Base-by-base conservation (phyloP, 2,888 invertebrate species). In the Microctonus hyperodae region DNA sequence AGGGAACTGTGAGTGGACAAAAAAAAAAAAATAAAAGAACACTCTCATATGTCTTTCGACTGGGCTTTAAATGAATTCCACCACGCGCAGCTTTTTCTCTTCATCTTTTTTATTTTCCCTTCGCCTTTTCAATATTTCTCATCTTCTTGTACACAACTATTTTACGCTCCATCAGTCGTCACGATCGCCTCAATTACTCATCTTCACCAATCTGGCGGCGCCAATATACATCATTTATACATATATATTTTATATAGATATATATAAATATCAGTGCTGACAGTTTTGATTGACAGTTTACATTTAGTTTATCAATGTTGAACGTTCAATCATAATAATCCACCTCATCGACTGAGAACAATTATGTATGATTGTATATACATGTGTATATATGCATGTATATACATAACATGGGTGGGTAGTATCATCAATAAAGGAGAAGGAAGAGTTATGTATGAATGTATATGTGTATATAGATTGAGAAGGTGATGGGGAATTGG, bases 41-140 rank as follows among this genome's bases (percentile, higher is more conserved):
- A 28, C n/a, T 13, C 37, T n/a, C n/a, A 37, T n/a, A 37, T 37
- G 37, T 37, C 9, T 55, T n/a, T 28, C n/a, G n/a, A 37, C 4
- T n/a, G 37, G n/a, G 40, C 13, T 28, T 25, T 60, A 31, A 48
- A 60, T 48, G 59, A 60, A 60, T 48, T 60, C 28, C 10, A 60
- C 16, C 48, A 44, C 9, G 58, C 37, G n/a, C 20, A 16, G 37
- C 48, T 60, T n/a, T 25, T 7, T 7, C 28, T 11, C 11, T n/a
- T 13, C 10, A 5, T 23, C 2, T 13, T 55, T 28, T 55, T 28
- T 28, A 28, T 28, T 28, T 7, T 28, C 28, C 28, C 5, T 10
- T 44, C n/a, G 13, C 5, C n/a, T n/a, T 44, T 16, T 44, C 20
- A 6, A 16, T 44, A 20, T 56, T 56, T 20, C 33, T 56, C 33